Percentiles rank a stretch among this genome's conserved stretches.
Conservation (phyloP, 2,888 invertebrate species). For the Hymenopus coronatus region DNA sequence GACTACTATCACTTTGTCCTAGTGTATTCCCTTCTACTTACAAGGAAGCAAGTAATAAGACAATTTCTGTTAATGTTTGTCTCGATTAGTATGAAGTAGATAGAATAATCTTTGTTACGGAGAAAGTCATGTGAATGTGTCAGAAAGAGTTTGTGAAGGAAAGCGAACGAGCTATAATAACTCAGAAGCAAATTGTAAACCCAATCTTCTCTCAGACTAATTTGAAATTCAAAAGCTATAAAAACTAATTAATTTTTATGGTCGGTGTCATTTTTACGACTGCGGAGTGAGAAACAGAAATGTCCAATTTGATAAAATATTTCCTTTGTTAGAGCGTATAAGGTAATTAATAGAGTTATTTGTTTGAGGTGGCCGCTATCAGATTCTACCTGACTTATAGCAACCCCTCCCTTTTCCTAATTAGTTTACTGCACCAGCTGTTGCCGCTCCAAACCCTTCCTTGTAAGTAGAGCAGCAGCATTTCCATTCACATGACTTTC, state of each 20-base stretch:
- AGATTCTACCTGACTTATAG: not conserved
- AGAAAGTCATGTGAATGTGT: too few relatives aligned
- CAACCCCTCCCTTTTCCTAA: slow-evolving; percentile 16
- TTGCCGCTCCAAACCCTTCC: too few relatives aligned
- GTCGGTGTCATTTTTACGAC: not conserved
- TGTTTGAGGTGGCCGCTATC: not conserved
- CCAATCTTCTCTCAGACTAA: not conserved
- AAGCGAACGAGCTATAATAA: too few relatives aligned
- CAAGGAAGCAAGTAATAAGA: too few relatives aligned
- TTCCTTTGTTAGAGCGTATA: slow-evolving; percentile 1
- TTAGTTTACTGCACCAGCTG: slow-evolving; percentile 18
- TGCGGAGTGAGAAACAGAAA: not conserved
- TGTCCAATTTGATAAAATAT: slow-evolving; percentile 14
- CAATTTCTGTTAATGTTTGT: too few relatives aligned
- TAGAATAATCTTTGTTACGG: too few relatives aligned
- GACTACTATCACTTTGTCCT: too few relatives aligned
- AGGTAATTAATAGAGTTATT: not conserved
- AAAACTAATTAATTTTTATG: slow-evolving; percentile 14
- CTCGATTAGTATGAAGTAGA: too few relatives aligned
- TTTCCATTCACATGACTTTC: too few relatives aligned
- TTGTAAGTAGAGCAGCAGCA: too few relatives aligned
- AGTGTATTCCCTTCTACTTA: too few relatives aligned
- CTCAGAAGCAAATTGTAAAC: not conserved
- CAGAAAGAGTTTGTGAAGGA: too few relatives aligned
- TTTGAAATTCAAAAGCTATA: slow-evolving; percentile 19